phyloP scores from a whole-genome alignment of 2,113 vertebrate genomes.

The Sphaerodactylus townsendi region DNA sequence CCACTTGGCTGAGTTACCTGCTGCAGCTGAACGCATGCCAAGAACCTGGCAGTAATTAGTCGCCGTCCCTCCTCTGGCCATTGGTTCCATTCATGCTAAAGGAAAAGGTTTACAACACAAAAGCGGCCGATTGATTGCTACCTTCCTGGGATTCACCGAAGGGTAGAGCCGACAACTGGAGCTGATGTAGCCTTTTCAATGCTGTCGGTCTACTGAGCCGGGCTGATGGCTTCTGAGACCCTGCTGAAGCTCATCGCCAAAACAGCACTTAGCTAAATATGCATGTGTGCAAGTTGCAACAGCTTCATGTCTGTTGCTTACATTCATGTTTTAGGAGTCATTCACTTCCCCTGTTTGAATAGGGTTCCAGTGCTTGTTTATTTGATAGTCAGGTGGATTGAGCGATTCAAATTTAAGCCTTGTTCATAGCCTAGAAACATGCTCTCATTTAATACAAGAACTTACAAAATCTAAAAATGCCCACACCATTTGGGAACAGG shows the following conservation, averaged over 20 bases:
- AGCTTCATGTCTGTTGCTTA: neutral
- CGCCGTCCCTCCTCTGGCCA: slow-evolving; percentile 21
- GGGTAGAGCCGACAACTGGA: neutral
- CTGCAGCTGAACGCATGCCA: slow-evolving; percentile 32
- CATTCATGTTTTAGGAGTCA: too few species aligned
- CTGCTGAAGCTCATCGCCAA: neutral
- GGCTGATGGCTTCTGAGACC: neutral
- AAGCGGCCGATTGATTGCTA: slow-evolving; percentile 2
- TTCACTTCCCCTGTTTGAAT: too few species aligned
- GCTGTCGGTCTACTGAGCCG: neutral
- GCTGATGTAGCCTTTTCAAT: neutral
- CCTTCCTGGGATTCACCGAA: neutral
- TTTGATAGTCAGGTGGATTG: too few species aligned
- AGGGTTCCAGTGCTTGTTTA: too few species aligned
- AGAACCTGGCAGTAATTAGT: slow-evolving; percentile 6
- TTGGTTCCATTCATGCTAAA: neutral
- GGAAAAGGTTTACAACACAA: neutral
- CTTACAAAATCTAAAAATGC: too few species aligned
- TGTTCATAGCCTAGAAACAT: too few species aligned
- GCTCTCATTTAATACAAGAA: too few species aligned
- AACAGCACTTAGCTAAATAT: neutral
- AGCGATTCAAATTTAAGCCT: too few species aligned
- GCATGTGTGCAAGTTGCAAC: too few species aligned
- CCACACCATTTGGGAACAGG: too few species aligned
- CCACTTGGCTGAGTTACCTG: slow-evolving; percentile 38